phyloP scores from a whole-genome alignment of 2,797 vertebrate genomes.

The Luscinia luscinia region DNA sequence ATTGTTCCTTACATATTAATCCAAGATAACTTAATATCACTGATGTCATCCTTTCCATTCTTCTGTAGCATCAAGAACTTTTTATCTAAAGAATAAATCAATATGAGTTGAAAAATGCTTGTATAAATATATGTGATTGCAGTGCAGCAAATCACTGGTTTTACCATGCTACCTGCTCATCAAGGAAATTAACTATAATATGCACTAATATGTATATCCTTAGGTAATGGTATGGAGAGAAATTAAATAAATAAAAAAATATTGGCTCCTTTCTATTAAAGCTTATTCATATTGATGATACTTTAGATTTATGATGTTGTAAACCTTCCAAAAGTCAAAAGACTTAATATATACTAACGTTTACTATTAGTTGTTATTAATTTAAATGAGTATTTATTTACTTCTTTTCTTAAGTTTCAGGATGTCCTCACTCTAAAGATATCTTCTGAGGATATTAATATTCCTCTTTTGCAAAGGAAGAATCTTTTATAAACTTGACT shows the following conservation, averaged over 20 bases:
- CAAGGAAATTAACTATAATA: background rate
- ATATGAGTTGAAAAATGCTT: background rate
- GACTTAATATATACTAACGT: background rate
- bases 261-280: background rate
- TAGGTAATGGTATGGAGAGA: background rate
- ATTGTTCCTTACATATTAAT: conserved; percentile 1
- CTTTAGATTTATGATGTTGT: background rate
- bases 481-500: background rate
- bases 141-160: background rate
- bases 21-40: background rate
- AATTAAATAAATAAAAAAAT: background rate
- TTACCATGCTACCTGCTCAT: background rate
- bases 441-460: background rate
- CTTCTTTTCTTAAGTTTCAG: background rate
- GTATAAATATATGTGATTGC: background rate
- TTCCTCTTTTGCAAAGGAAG: background rate
- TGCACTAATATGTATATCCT: background rate
- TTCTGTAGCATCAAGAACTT: background rate
- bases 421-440: background rate
- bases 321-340: background rate
- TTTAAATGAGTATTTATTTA: background rate
- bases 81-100: background rate
- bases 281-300: background rate
- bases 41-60: background rate
- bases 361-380: background rate